phyloP scores from a whole-genome alignment of 92 coral and sea anemone species.

The Porites cylindrica region DNA sequence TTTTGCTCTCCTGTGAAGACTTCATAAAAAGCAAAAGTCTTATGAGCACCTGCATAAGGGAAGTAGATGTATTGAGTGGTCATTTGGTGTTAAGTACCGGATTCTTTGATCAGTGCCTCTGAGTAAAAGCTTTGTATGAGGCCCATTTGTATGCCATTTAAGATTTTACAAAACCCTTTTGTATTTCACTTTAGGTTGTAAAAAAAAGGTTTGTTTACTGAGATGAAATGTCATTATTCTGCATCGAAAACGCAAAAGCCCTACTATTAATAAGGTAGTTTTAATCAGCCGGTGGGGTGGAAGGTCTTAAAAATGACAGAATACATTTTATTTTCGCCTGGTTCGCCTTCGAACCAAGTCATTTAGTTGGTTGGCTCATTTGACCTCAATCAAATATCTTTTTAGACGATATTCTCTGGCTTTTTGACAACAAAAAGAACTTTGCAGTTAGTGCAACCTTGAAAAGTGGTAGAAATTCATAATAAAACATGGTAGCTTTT shows the following conservation, averaged over 20 bases:
- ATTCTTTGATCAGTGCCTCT: background rate
- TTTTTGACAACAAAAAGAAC: background rate
- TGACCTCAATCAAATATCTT: background rate
- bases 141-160: background rate
- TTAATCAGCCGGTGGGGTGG: background rate
- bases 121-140: background rate
- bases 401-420: background rate
- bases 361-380: background rate
- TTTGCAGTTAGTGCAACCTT: background rate
- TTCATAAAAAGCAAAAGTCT: background rate
- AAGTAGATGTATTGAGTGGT: background rate
- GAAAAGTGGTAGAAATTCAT: background rate
- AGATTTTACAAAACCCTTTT: background rate
- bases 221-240: background rate
- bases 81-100: background rate
- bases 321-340: background rate
- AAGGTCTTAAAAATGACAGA: background rate
- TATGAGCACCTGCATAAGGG: background rate
- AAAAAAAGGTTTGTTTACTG: background rate
- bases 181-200: background rate
- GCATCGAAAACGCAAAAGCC: background rate
- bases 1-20: background rate
- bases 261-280: background rate
- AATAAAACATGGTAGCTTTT: background rate
- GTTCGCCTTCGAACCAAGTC: background rate